Conservation (phyloP, 2,888 invertebrate species). For the Nemurella pictetii region DNA sequence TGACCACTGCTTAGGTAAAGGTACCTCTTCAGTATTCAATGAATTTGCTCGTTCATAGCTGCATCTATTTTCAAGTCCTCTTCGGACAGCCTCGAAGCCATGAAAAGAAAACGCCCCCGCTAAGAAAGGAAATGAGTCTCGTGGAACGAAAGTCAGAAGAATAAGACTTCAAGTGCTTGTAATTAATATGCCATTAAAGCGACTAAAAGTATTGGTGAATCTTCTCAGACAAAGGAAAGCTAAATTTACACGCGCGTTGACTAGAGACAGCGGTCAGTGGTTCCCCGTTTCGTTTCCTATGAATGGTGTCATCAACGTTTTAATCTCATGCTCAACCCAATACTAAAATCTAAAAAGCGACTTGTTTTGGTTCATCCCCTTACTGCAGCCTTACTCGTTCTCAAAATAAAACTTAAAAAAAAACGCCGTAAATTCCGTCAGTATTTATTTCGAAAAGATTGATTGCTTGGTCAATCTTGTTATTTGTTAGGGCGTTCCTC, state of each 20-base stretch:
- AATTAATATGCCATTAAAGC: not conserved
- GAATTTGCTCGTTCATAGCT: not conserved
- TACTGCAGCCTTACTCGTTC: not conserved
- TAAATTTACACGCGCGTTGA: not conserved
- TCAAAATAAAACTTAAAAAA: not conserved
- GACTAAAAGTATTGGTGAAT: not conserved
- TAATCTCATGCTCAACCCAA: not conserved
- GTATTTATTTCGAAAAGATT: not conserved
- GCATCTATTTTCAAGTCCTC: not conserved
- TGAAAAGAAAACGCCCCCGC: not conserved
- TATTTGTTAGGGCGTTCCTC: not conserved
- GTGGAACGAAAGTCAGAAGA: not conserved
- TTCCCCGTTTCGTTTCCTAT: too few relatives aligned
- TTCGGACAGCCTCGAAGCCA: not conserved
- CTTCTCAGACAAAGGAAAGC: not conserved
- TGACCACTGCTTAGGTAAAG: constrained; percentile 8
- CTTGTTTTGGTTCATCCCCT: not conserved
- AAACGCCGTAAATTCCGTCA: not conserved
- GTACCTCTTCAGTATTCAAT: not conserved
- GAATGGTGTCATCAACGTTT: not conserved
- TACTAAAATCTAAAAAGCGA: not conserved
- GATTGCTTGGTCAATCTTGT: not conserved
- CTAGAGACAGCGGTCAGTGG: not conserved
- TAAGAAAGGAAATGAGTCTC: not conserved
- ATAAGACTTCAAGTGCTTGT: not conserved